Evolutionary conservation across 37 sponge, comb jelly and placozoan species (phyloP).

Genomic region (Aplysina aerophoba): DNA sequence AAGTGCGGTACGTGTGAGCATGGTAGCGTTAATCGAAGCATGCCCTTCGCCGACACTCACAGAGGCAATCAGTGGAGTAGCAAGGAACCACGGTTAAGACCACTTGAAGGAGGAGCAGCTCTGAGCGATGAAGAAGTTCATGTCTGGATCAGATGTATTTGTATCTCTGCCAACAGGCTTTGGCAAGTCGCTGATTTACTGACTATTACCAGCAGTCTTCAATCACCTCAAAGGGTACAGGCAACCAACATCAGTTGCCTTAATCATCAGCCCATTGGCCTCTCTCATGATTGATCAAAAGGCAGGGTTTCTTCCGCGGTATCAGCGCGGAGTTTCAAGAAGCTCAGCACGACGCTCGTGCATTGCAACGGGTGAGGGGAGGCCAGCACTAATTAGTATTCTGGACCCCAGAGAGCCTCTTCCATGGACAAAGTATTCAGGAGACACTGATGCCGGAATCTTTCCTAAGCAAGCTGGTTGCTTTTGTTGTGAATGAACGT

Average conservation of each 20-base stretch:
- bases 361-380: conserved; percentile 23
- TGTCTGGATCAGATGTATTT: conserved; percentile 26
- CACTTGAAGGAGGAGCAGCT: conserved; percentile 11
- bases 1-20: too few relatives aligned
- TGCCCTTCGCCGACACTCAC: too few relatives aligned
- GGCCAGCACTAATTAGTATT: conserved; percentile 21
- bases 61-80: too few relatives aligned
- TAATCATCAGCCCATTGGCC: neutral
- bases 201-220: conserved; percentile 14
- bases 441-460: neutral
- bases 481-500: conserved; percentile 21
- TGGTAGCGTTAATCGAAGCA: too few relatives aligned
- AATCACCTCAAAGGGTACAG: neutral
- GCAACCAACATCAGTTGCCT: neutral
- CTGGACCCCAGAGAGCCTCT: conserved; percentile 22
- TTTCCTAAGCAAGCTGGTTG: neutral
- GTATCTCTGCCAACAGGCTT: conserved; percentile 39
- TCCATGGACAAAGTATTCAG: neutral
- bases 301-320: conserved; percentile 19
- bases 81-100: too few relatives aligned
- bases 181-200: conserved; percentile 36
- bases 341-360: neutral
- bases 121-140: neutral
- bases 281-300: conserved; percentile 12
- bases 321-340: conserved; percentile 10